phyloP scores from a whole-genome alignment of 2,113 vertebrate genomes.

The Erythrolamprus reginae region DNA sequence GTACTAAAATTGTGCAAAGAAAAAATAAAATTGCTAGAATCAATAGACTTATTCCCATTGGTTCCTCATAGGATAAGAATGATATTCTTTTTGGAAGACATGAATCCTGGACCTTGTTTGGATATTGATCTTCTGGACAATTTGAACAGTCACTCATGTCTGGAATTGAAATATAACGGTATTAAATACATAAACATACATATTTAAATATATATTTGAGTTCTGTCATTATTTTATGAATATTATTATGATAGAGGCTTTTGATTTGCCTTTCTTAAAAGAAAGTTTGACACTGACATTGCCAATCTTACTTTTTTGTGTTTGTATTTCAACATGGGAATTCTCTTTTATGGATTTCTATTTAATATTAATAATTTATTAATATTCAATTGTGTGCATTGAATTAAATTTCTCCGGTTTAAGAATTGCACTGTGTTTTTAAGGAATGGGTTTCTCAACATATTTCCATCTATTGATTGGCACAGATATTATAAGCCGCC shows the following conservation, averaged over 20 bases:
- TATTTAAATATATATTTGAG: background rate
- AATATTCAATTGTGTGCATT: background rate
- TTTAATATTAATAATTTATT: background rate
- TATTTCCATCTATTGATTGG: background rate
- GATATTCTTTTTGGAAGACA: background rate
- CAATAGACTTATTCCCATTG: background rate
- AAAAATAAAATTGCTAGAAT: background rate
- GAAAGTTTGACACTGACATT: background rate
- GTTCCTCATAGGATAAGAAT: background rate
- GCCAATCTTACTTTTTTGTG: background rate
- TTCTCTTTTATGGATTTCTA: background rate
- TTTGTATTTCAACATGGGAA: background rate
- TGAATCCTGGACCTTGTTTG: background rate
- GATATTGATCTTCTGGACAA: background rate
- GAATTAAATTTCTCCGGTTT: background rate
- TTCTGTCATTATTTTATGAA: background rate
- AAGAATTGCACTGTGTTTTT: background rate
- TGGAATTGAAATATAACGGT: background rate
- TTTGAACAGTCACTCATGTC: background rate
- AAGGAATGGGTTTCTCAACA: background rate
- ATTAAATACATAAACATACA: background rate
- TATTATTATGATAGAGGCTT: background rate
- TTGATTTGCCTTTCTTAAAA: background rate
- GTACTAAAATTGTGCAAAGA: background rate
- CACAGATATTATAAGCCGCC: background rate